These are phyloP conservation scores for Leucopternis melanops DNA, from an alignment of 2,113 vertebrate genomes.

Conservation along the genomic window DNA sequence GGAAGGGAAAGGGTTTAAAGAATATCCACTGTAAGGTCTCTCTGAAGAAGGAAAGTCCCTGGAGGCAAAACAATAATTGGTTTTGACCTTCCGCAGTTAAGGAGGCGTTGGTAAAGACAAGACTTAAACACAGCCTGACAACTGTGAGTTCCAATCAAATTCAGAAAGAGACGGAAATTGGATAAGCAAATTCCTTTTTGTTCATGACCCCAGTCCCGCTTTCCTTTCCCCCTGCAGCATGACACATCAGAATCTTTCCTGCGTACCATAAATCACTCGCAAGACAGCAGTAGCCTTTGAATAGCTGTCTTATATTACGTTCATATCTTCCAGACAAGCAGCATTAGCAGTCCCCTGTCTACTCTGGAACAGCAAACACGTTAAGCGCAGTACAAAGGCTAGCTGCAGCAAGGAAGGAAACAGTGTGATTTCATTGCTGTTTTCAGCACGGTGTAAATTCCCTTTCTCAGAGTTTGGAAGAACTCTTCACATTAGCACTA, in stretches of 20 bases:
- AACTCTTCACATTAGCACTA: background rate
- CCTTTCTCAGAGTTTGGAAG: background rate
- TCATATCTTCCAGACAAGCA: background rate
- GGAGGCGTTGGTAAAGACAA: conserved; percentile 52
- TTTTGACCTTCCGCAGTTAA: conserved; percentile 64
- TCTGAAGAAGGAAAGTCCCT: conserved; percentile 60
- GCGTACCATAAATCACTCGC: background rate
- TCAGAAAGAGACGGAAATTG: conserved; percentile 58
- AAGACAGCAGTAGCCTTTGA: background rate
- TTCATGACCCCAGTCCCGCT: conserved; percentile 46
- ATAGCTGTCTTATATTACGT: conserved; percentile 11
- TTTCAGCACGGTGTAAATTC: conserved; percentile 7
- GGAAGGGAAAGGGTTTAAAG: conserved; percentile 38
- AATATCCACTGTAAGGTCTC: conserved; percentile 35
- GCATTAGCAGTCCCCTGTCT: background rate
- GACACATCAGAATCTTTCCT: conserved; percentile 62
- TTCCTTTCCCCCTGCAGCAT: conserved; percentile 54
- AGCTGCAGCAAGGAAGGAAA: background rate
- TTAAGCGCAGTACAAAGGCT: background rate
- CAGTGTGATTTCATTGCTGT: background rate
- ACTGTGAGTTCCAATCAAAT: conserved; percentile 54
- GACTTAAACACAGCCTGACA: conserved; percentile 60
- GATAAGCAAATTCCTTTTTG: conserved; percentile 70
- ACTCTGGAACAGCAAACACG: background rate
- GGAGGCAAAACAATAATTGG: conserved; percentile 64